phyloP scores from a whole-genome alignment of 1,140 invertebrate species.

The Harlomillsia oculata region DNA sequence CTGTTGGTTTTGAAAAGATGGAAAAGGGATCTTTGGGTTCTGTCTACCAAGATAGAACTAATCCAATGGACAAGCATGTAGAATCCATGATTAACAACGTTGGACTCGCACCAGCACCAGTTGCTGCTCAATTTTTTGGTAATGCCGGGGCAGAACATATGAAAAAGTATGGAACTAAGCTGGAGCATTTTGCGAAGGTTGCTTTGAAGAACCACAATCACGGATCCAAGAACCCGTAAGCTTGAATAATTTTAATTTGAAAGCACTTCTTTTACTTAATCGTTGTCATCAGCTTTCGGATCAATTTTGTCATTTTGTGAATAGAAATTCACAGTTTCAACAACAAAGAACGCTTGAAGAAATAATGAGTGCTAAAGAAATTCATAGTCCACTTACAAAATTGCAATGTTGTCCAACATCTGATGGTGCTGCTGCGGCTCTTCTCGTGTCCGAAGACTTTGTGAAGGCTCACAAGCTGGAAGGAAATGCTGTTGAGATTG shows the following conservation, averaged over 20 bases:
- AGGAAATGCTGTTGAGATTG: constrained; percentile 80
- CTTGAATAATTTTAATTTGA: constrained; percentile 26
- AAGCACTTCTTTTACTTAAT: not conserved
- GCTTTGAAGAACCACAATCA: constrained; percentile 96
- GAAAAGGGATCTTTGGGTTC: constrained; percentile 73
- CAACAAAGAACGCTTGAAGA: constrained; percentile 81
- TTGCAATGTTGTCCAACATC: constrained; percentile 95
- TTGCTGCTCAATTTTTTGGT: constrained; percentile 92
- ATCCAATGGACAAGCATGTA: constrained; percentile 89
- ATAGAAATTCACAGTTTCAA: constrained; percentile 78
- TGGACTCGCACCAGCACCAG: constrained; percentile 66
- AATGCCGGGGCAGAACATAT: constrained; percentile 95
- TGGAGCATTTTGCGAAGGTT: constrained; percentile 92
- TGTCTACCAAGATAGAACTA: constrained; percentile 73
- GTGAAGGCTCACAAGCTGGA: constrained; percentile 72
- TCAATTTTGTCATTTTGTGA: not conserved
- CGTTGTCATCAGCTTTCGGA: not conserved
- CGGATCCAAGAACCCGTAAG: constrained; percentile 87
- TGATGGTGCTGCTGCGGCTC: constrained; percentile 84
- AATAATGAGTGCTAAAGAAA: constrained; percentile 69
- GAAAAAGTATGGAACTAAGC: constrained; percentile 89
- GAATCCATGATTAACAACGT: constrained; percentile 69
- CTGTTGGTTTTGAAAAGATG: constrained; percentile 98
- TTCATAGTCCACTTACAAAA: constrained; percentile 86
- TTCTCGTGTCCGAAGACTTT: constrained; percentile 84